Base-by-base conservation (phyloP, 2,888 invertebrate species). In the Diaperis boleti region DNA sequence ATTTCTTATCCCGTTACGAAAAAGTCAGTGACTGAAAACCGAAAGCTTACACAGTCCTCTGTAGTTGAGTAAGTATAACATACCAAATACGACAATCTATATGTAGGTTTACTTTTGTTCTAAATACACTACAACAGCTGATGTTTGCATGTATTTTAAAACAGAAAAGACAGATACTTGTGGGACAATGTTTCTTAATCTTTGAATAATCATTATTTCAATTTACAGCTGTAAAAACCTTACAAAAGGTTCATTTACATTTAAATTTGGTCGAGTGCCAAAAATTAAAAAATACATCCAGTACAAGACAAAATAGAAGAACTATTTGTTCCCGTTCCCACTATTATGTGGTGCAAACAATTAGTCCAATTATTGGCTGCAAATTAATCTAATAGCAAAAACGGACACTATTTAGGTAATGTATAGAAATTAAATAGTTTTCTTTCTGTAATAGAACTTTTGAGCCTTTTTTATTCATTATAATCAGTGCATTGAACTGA, bases 371-470 rank as follows among this genome's bases (percentile, higher is more conserved):
- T 49, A 57, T 62, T 62, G 62, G 62, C 62, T 57, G 62, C 62
- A 62, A 57, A 50, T 44, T 52, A 47, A 47, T 42, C 50, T 50
- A 61, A 49, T 56, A 26, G 56, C 57, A 62, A 57, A 47, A 57
- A 62, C 39, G 62, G 62, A 62, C 55, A 57, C 57, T 20, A 37
- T 62, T 50, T 62, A 62, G 62, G 62, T 62, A 62, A 62, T 50
- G 62, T 62, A 62, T 62, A 50, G 62, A 62, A 57, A 62, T 57
- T 57, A 54, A 59, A 57, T 57, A 62, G 57, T 62, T 62, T 56
- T 42, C 50, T 62, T 50, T 57, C 55, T 57, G 42, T 62, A 26
- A 59, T 59, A 59, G 47, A 59, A 57, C 57, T 57, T 57, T 57
- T 22, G 42, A 42, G 17, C 54, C 44, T 55, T 47, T 47, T 47